Base-by-base conservation (phyloP, 2,113 vertebrate species). In the Phylloscopus trochilus region DNA sequence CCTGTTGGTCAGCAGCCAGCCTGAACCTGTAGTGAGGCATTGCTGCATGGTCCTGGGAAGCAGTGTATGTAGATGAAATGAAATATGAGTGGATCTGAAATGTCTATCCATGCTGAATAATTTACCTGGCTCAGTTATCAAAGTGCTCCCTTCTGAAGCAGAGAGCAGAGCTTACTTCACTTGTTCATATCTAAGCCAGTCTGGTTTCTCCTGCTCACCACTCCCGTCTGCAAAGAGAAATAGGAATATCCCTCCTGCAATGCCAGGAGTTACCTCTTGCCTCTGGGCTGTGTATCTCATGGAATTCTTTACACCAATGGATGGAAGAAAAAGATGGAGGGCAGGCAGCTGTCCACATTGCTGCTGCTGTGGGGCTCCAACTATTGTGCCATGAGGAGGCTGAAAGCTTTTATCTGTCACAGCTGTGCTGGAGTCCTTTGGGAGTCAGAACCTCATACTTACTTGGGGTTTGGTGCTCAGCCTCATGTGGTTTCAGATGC, bases 81-180 rank as follows among this genome's bases (percentile, higher is more conserved):
- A 95, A 91, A 60, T 66, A 52, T 7, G 72, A 87, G 37, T 74
- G 59, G 62, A 86, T 83, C 72, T 83, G 68, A 90, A 94, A 81
- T 41, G 21, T 73, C 55, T 77, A 1, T 59, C 64, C n/a, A 15
- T 76, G 85, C 43, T 92, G 79, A 95, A 81, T 92, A 83, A 90
- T 93, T 83, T 72, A 67, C 47, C 68, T 9, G 11, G 24, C 76
- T 94, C 33, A 30, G 43, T 77, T 90, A 83, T 86, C 82, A 33
- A 64, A 88, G 75, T 35, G 30, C 33, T 85, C 0, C 1, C 26
- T 83, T 92, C 63, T 80, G 58, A 89, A 89, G 83, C 1, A 2
- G 70, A 83, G 55, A 20, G 23, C 59, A 62, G 90, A 86, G 43
- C 80, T 69, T 83, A 35, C 37, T 49, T 74, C 26, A 6, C 64